These are phyloP conservation scores for Oopsacas minuta DNA, from an alignment of 37 sponge, comb jelly and placozoan genomes.

Conservation along the genomic window DNA sequence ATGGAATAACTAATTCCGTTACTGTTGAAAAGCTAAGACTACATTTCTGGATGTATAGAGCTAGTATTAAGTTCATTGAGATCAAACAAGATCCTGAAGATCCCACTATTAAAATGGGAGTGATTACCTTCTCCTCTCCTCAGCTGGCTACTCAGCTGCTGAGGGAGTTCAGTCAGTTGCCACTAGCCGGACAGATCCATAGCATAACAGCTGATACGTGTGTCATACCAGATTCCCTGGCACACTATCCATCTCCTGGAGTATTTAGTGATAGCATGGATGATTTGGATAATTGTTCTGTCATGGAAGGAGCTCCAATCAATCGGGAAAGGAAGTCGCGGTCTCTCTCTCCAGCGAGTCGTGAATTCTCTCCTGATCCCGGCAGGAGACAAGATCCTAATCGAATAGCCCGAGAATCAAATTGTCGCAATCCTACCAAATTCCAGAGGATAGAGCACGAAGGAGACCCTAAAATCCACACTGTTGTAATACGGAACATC, in stretches of 20 bases:
- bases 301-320: neutral
- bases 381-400: neutral
- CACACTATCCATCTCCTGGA: neutral
- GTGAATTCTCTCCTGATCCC: neutral
- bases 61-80: neutral
- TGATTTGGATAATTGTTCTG: neutral
- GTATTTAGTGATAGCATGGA: neutral
- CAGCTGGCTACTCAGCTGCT: neutral
- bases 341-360: neutral
- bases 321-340: neutral
- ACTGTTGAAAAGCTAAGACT: neutral
- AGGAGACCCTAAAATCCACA: neutral
- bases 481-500: neutral
- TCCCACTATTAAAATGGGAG: neutral
- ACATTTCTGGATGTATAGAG: neutral
- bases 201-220: neutral
- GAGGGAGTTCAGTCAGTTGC: neutral
- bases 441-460: neutral
- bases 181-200: neutral
- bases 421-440: neutral
- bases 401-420: neutral
- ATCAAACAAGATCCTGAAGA: neutral
- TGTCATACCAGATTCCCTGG: neutral
- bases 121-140: neutral
- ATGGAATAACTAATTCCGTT: neutral